Base-by-base conservation (phyloP, 2,113 vertebrate genomes). In the Platichthys flesus region DNA sequence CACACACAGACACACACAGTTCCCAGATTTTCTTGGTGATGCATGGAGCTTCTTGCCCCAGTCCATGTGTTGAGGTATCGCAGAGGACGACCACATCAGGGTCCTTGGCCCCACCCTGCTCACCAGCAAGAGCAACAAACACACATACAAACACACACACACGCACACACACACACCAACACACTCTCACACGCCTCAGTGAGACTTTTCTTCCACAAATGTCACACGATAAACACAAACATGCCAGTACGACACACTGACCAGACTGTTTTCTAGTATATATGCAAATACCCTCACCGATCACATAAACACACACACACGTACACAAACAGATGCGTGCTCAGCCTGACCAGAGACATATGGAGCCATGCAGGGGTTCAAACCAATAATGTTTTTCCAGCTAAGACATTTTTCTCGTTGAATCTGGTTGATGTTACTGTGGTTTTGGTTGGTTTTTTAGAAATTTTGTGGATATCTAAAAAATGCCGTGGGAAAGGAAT, bases 81-180 rank as follows among this genome's bases (percentile, higher is more conserved):
- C 70, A 85, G 70, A 72, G 81, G 81, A 72, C 70, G 61, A 89
- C 90, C 90, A 89, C 91, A 93, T 89, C 78, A 87, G 82, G 86
- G 85, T 88, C 79, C 79, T 37, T 45, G 1, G 63, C 82, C 60
- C 86, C 80, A 82, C 91, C 91, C 88, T 79, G 77, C 67, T 88
- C 86, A 88, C 76, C 86, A 83, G 45, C 45, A 14, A 83, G 83
- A 86, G 80, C 83, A 88, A 65, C 87, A 57, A 80, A 81, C 74
- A 67, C 76, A 69, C 76, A 75, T 71, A 83, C 72, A 86, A 47
- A 76, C 71, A 78, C 40, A 65, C 21, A 26, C 2, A 31, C 6
- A 31, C 55, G 52, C 55, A 56, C 66, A 56, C 28, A 80, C 74
- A 78, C 47, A 65, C 87, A 57, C 79, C 78, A 71, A 64, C 76